A percentile compares a stretch with the other conserved stretches of the same genome.
phyloP scores from a whole-genome alignment of 2,888 invertebrate genomes.

The Drosophila aldrichi region DNA sequence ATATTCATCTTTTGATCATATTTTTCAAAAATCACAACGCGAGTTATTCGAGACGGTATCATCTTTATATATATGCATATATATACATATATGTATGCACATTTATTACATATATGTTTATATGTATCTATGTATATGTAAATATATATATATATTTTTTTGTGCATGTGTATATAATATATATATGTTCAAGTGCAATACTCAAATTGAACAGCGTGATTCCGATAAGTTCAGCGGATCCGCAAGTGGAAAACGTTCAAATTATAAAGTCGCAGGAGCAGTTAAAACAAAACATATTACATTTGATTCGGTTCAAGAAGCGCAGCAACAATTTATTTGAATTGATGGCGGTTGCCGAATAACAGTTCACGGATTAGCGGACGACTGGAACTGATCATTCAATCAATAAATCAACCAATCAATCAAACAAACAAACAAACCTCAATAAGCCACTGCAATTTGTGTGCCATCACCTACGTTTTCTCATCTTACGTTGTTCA shows the following conservation, averaged over 20 bases:
- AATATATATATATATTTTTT: conserved; percentile 1
- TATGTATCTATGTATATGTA: conserved; percentile 3
- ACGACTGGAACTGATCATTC: conserved; percentile 10
- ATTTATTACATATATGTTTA: neutral
- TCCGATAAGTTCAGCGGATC: conserved; percentile 37
- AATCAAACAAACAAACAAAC: neutral
- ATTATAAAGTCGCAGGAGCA: conserved; percentile 53
- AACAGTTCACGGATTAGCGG: neutral
- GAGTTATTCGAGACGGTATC: conserved; percentile 41
- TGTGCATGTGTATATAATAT: conserved; percentile 14
- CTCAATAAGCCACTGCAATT: conserved; percentile 5
- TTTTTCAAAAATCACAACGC: conserved; percentile 60
- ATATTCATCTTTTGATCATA: conserved; percentile 48
- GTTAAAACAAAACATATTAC: conserved; percentile 6
- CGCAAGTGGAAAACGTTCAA: conserved; percentile 59
- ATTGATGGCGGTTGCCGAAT: neutral
- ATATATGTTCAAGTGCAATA: conserved; percentile 22
- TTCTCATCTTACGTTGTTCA: conserved; percentile 18
- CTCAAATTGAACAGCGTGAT: conserved; percentile 49
- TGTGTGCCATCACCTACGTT: conserved; percentile 14
- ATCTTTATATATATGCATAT: neutral
- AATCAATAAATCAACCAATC: conserved; percentile 1
- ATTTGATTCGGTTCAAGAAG: conserved; percentile 8
- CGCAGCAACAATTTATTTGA: neutral
- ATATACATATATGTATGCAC: neutral